A percentile compares a stretch with the other conserved stretches of the same genome.
These are phyloP conservation scores for Cephus runcator DNA, from an alignment of 2,888 invertebrate species.

Conservation along the genomic window DNA sequence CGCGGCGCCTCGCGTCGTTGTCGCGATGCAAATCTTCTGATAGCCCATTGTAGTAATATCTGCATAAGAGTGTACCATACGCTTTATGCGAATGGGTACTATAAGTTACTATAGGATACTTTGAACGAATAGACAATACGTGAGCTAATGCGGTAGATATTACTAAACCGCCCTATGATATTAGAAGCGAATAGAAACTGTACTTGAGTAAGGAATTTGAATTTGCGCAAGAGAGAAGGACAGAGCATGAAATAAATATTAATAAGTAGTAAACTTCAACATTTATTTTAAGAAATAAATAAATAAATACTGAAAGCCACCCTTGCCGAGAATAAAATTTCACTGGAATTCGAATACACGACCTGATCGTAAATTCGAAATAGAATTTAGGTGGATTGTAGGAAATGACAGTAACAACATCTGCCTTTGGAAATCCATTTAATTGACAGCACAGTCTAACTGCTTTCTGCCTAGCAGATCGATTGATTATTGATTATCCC, in stretches of 20 bases:
- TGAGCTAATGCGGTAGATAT: neutral
- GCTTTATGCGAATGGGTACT: slow-evolving; percentile 33
- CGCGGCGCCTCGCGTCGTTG: slow-evolving; percentile 31
- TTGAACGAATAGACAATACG: neutral
- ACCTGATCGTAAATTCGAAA: neutral
- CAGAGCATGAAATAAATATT: neutral
- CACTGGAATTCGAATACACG: neutral
- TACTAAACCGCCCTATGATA: neutral
- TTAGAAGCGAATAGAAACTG: neutral
- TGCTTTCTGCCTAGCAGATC: neutral
- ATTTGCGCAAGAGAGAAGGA: no score
- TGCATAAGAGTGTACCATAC: slow-evolving; percentile 14
- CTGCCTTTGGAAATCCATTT: neutral
- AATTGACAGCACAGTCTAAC: neutral
- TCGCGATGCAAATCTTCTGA: slow-evolving; percentile 42
- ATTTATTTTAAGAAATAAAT: neutral
- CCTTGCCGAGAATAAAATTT: no score
- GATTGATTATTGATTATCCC: neutral
- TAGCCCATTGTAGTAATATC: slow-evolving; percentile 40
- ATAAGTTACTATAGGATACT: neutral
- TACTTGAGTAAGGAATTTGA: neutral
- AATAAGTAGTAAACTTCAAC: neutral
- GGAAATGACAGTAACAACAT: neutral
- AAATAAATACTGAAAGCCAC: neutral
- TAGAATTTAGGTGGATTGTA: neutral